Evolutionary conservation across 2,797 vertebrate genomes (phyloP), one percentile per base, ranked within the genome.

Genomic region (Pseudopleuronectes americanus): DNA sequence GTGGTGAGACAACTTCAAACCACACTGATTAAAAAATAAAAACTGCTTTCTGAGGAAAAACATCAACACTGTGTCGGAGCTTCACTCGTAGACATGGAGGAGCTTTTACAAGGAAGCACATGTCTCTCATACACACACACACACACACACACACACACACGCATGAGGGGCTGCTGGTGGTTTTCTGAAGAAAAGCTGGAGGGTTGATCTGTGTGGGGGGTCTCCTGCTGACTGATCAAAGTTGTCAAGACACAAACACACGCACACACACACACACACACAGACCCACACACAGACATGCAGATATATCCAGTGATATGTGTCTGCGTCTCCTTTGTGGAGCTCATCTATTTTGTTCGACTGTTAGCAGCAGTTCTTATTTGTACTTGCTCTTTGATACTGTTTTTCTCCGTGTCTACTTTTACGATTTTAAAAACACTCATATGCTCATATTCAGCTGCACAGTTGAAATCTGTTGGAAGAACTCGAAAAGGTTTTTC

Each of bases 171-270:
- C 63, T 71, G 74, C 48, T 16, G 38, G 76, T 57, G 75, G 62
- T 70, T 83, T 78, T 78, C 48, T 80, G 68, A 81, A 19, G 66
- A 71, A 61, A 73, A 58, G 19, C 80, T 72, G 68, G 68, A 13
- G 68, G 63, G 53, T 36, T 76, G 68, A 83, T 84, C 80, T 76
- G 61, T 57, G 75, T 90, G 87, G 85, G 89, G 84, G 89, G 87
- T 90, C 85, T 74, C 51, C 66, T 73, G 17, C 63, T 31, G 33
- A 63, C 14, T 51, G 76, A 88, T 74, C 59, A 82, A 70, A 77
- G 69, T 17, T 68, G 72, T 64, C 69, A 61, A 67, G 67, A 68
- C 65, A 76, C 49, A 79, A 63, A 76, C n/a, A 79, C 52, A 57
- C n/a, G 38, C 38, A 59, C 14, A 45, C 7, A 59, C 23, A 45